Base-by-base conservation (phyloP, 2,888 invertebrate species). In the Ariolimax columbianus region DNA sequence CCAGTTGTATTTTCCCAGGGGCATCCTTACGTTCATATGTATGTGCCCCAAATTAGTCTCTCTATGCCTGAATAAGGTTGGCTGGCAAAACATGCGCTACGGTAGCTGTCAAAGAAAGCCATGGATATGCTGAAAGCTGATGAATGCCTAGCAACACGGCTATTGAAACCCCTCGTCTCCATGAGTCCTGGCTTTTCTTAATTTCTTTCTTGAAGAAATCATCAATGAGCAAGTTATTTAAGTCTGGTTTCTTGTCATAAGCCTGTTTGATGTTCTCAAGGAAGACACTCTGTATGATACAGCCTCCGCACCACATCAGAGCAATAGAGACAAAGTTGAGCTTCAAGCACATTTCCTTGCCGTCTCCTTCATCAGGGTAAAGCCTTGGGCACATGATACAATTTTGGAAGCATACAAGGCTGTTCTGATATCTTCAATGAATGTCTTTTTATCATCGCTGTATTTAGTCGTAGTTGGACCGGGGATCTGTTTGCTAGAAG, bases 251-350 rank as follows among this genome's bases (percentile, higher is more conserved):
- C 91, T 97, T 96, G 83, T 97, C 97, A 94, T 97, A 99, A 0
- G 99, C 99, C 30, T 96, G 96, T 95, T 99, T 98, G 91, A 98
- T 98, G 94, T 97, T 97, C 51, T 97, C 97, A 90, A 98, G 95
- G 94, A 98, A 98, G 23, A 95, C 96, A 93, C 97, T 96, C 93
- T 99, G 96, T 92, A 98, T 99, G 92, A 99, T 99, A 94, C 99
- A 99, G n/a, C 99, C 99, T 30, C 99, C 99, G 88, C 99, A 96
- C 99, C 99, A 99, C 99, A 99, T 99, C 72, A 99, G 95, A 0
- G 99, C 99, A 89, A 99, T 98, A 83, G 97, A 97, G 79, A 99
- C 99, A 92, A 98, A 98, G 95, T 99, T 99, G 87, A 99, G 95
- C 88, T 97, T 96, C 99, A 99, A 99, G 11, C 96, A 96, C 93